phyloP scores from a whole-genome alignment of 2,888 invertebrate species.

The Drosophila nigricruria region DNA sequence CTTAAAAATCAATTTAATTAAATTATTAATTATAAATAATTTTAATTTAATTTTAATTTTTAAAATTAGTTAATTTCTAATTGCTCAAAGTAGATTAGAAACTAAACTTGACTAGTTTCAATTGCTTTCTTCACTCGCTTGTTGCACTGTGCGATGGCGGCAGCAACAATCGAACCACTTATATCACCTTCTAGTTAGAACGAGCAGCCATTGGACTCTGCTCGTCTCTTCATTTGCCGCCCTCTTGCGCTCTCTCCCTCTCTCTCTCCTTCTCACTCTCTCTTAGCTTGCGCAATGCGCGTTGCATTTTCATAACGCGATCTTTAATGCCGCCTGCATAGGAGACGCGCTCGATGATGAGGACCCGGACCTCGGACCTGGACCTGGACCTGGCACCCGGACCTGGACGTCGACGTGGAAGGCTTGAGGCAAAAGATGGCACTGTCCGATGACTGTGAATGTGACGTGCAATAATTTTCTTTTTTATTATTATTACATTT shows the following conservation, averaged over 20 bases:
- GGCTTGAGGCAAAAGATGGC: conserved; percentile 77
- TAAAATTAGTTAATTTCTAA: neutral
- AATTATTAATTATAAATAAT: neutral
- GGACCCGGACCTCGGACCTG: conserved; percentile 18
- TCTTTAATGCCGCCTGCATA: conserved; percentile 47
- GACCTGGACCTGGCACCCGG: conserved; percentile 20
- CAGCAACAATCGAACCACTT: conserved; percentile 83
- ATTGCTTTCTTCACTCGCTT: neutral
- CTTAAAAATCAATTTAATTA: neutral
- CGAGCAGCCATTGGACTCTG: conserved; percentile 50
- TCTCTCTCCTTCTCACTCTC: conserved; percentile 6
- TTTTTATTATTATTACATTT: conserved; percentile 81
- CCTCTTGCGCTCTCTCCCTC: neutral
- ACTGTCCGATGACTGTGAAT: conserved; percentile 81
- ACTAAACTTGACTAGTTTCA: neutral
- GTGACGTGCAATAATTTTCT: conserved; percentile 80
- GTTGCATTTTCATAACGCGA: conserved; percentile 74
- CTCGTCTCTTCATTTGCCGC: conserved; percentile 16
- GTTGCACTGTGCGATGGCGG: conserved; percentile 67
- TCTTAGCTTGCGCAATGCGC: conserved; percentile 55
- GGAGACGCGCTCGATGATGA: conserved; percentile 17
- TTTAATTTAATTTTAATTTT: neutral
- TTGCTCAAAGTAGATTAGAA: neutral
- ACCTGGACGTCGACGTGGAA: conserved; percentile 25
- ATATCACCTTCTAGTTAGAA: conserved; percentile 86